Evolutionary conservation across 2,888 invertebrate genomes (phyloP).

Genomic region (Aphidius colemani): DNA sequence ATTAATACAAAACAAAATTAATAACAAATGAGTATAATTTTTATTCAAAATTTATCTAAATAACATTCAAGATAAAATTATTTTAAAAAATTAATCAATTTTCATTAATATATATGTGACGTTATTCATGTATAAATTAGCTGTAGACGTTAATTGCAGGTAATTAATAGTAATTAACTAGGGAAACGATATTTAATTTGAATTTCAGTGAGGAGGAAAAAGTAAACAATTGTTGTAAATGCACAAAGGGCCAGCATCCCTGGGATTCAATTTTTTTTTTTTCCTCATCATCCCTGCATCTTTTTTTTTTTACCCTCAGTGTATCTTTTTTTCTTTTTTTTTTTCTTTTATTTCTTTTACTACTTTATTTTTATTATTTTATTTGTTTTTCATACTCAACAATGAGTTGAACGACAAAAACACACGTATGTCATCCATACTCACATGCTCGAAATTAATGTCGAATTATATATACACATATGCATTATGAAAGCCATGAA

Average conservation of each 20-base stretch:
- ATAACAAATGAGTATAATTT: too few relatives aligned
- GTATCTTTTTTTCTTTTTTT: slow-evolving; percentile 11
- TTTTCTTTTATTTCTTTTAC: slow-evolving; percentile 11
- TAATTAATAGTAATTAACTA: slow-evolving; percentile 29
- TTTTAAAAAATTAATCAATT: too few relatives aligned
- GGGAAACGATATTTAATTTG: slow-evolving; percentile 23
- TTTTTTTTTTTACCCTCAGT: too few relatives aligned
- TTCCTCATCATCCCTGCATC: slow-evolving; percentile 2
- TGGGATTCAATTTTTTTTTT: slow-evolving; percentile 25
- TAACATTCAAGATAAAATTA: too few relatives aligned
- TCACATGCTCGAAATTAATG: slow-evolving; percentile 16
- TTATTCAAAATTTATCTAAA: too few relatives aligned
- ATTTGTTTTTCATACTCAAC: slow-evolving; percentile 22
- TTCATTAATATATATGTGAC: too few relatives aligned
- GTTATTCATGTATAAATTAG: neutral
- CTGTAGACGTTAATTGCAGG: slow-evolving; percentile 20
- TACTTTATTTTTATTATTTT: neutral
- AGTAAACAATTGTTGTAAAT: slow-evolving; percentile 27
- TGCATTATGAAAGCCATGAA: slow-evolving; percentile 25
- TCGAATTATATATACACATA: slow-evolving; percentile 25
- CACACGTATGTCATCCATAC: slow-evolving; percentile 16
- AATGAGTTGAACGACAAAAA: slow-evolving; percentile 5
- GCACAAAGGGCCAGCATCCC: slow-evolving; percentile 27
- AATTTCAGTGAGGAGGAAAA: slow-evolving; percentile 13
- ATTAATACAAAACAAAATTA: too few relatives aligned